Conservation (phyloP, 35 echinoderm and acorn worm species). For the Amphiura filiformis region DNA sequence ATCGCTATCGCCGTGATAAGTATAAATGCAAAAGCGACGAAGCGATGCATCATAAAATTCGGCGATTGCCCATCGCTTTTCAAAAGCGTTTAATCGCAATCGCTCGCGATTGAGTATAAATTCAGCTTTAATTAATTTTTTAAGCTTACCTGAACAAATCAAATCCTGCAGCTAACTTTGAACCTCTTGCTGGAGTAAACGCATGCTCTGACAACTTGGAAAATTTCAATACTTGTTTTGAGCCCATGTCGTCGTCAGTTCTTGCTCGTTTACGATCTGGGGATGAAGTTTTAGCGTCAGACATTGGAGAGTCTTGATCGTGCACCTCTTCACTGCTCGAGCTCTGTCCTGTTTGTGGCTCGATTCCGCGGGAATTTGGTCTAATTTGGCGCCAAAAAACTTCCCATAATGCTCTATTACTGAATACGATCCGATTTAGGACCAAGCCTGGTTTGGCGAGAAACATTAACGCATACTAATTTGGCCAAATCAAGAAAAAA, state of each 20-base stretch:
- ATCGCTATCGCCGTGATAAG: no score
- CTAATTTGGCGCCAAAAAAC: slow-evolving; percentile 19
- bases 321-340: background rate
- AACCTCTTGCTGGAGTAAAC: slow-evolving; percentile 37
- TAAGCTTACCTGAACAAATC: slow-evolving; percentile 74
- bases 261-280: slow-evolving; percentile 9
- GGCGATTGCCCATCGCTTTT: no score
- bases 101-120: no score
- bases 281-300: no score
- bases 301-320: background rate
- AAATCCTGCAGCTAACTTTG: slow-evolving; percentile 44
- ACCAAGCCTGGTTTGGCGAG: no score
- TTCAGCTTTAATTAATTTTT: background rate
- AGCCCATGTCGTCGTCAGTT: background rate
- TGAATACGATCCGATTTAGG: background rate
- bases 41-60: no score
- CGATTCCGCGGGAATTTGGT: background rate
- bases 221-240: slow-evolving; percentile 31
- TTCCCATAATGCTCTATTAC: background rate
- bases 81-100: no score
- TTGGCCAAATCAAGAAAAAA: no score
- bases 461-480: no score
- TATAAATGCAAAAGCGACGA: no score
- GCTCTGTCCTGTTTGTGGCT: background rate
- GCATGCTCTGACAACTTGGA: slow-evolving; percentile 28